Evolutionary conservation across 1,140 invertebrate genomes (phyloP).

Genomic region (Stenopsyche tienmushanensis): DNA sequence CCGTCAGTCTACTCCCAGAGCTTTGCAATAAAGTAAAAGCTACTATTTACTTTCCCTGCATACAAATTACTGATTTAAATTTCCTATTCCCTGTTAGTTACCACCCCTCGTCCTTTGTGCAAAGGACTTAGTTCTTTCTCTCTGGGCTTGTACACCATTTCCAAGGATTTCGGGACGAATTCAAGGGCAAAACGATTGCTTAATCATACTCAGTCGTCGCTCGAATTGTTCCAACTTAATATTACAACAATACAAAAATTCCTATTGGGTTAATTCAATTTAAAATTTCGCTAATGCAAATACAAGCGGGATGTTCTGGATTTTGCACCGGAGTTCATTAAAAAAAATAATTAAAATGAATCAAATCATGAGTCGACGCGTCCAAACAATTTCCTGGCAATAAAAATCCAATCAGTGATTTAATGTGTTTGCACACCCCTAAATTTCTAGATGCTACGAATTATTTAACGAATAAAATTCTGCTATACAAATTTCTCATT

Average conservation of each 20-base stretch:
- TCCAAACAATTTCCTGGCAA: conserved; percentile 14
- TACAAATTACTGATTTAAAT: conserved; percentile 39
- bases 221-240: neutral
- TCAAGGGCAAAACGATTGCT: neutral
- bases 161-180: neutral
- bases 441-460: no score
- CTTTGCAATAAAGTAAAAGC: conserved; percentile 34
- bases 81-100: conserved; percentile 14
- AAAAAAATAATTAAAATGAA: conserved; percentile 15
- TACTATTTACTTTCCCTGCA: conserved; percentile 37
- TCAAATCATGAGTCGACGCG: neutral
- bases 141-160: no score
- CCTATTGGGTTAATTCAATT: no score
- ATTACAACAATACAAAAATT: no score
- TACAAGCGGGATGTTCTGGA: no score
- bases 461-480: no score
- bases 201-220: conserved; percentile 5
- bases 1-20: neutral
- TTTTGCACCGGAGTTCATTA: no score
- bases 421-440: no score
- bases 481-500: no score
- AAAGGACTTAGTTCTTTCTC: no score
- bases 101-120: neutral
- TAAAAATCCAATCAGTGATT: conserved; percentile 18
- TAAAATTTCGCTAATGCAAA: no score